Evolutionary conservation across 2,113 vertebrate genomes (phyloP).

Genomic region (Thomomys bottae): DNA sequence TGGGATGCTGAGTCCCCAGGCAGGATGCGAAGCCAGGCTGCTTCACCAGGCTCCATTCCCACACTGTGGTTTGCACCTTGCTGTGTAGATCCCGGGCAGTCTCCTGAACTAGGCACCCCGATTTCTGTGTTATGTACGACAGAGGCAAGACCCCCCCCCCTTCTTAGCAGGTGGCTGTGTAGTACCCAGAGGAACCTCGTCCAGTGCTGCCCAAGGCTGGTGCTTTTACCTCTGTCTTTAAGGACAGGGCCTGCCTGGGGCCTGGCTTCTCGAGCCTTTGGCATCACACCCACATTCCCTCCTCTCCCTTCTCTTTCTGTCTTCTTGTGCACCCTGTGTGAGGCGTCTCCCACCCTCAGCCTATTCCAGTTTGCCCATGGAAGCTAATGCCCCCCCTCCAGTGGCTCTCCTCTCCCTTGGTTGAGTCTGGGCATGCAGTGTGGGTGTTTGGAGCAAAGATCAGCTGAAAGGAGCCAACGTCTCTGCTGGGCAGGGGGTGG

Average conservation of each 20-base stretch:
- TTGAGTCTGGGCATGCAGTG: too few species aligned
- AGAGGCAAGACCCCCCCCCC: neutral
- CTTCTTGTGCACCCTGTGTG: neutral
- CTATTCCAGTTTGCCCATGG: neutral
- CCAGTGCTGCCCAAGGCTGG: neutral
- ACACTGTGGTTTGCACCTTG: fast-evolving
- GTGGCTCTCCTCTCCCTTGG: neutral
- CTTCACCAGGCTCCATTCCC: fast-evolving
- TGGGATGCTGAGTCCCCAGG: neutral
- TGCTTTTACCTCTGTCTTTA: neutral
- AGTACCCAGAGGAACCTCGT: neutral
- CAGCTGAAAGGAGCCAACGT: neutral
- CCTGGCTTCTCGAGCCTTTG: neutral
- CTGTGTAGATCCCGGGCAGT: neutral
- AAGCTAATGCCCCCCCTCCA: neutral
- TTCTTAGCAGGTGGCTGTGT: neutral
- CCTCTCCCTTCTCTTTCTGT: neutral
- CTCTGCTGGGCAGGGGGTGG: fast-evolving
- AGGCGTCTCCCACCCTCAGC: neutral
- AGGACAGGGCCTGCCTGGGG: neutral
- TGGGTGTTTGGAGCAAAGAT: neutral
- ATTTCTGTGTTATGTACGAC: neutral
- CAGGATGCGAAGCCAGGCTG: fast-evolving
- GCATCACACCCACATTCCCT: too few species aligned
- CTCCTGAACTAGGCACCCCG: neutral